phyloP scores from a whole-genome alignment of 2,888 invertebrate genomes.

The Drosophila vallismaia region DNA sequence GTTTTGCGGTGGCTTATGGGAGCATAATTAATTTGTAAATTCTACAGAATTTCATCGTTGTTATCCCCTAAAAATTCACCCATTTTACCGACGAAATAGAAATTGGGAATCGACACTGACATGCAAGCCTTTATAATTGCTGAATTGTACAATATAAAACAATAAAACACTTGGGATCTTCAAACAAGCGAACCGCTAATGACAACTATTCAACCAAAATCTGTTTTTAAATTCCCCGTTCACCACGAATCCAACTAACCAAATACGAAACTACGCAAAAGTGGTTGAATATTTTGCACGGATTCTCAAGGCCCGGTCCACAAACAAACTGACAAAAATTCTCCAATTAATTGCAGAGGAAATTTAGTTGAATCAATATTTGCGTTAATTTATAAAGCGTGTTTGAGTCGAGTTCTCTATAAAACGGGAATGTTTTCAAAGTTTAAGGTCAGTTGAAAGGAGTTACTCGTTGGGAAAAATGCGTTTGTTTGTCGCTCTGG shows the following conservation, averaged over 20 bases:
- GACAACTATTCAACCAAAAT: constrained; percentile 43
- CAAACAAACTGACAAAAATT: constrained; percentile 4
- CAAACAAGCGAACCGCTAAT: constrained; percentile 37
- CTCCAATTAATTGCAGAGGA: constrained; percentile 34
- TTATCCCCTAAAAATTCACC: background rate
- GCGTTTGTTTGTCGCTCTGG: constrained; percentile 53
- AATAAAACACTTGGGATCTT: constrained; percentile 52
- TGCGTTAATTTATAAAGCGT: constrained; percentile 9
- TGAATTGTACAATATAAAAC: constrained; percentile 27
- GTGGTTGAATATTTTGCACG: constrained; percentile 34
- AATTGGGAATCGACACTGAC: constrained; percentile 2
- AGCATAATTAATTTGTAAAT: background rate
- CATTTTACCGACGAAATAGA: background rate
- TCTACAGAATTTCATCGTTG: no score
- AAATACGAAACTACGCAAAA: constrained; percentile 55
- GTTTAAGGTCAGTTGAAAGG: constrained; percentile 51
- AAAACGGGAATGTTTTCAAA: constrained; percentile 45
- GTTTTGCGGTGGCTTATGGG: background rate
- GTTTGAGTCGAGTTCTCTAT: constrained; percentile 39
- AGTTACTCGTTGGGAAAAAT: constrained; percentile 46
- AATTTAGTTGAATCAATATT: constrained; percentile 58
- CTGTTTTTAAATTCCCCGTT: constrained; percentile 40
- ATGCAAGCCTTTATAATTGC: constrained; percentile 19
- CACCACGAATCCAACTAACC: constrained; percentile 50
- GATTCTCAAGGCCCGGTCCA: constrained; percentile 37